Evolutionary conservation across 2,797 vertebrate genomes (phyloP).

Genomic region (Mus minutoides): DNA sequence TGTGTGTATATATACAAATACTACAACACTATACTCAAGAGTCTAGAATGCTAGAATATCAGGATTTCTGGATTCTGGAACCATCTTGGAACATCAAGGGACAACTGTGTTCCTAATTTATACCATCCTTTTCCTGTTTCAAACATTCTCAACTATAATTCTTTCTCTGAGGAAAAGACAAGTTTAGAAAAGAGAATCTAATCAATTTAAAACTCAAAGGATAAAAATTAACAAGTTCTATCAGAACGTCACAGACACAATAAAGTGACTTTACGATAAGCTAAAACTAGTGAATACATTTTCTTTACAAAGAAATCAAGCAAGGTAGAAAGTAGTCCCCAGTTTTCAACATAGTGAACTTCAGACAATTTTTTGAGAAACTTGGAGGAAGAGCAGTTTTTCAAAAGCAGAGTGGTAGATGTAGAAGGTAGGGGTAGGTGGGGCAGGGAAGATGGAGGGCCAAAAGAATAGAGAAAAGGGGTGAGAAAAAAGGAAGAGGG

Average conservation of each 20-base stretch:
- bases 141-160: background rate
- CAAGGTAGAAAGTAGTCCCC: background rate
- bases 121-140: background rate
- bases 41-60: background rate
- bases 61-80: background rate
- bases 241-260: background rate
- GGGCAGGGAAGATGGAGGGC: background rate
- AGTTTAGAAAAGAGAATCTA: conserved; percentile 27
- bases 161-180: conserved; percentile 8
- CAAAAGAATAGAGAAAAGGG: background rate
- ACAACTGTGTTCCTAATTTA: background rate
- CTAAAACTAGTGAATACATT: background rate
- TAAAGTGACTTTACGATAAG: conserved; percentile 5
- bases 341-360: background rate
- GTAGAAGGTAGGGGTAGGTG: background rate
- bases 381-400: conserved; percentile 13
- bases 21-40: background rate
- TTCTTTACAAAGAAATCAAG: background rate
- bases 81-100: background rate
- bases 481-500: background rate
- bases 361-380: background rate
- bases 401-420: background rate
- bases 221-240: background rate
- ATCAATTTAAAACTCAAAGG: conserved; percentile 25
- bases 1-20: background rate